phyloP scores from a whole-genome alignment of 2,888 invertebrate genomes.

The Dorcus parallelipipedus region DNA sequence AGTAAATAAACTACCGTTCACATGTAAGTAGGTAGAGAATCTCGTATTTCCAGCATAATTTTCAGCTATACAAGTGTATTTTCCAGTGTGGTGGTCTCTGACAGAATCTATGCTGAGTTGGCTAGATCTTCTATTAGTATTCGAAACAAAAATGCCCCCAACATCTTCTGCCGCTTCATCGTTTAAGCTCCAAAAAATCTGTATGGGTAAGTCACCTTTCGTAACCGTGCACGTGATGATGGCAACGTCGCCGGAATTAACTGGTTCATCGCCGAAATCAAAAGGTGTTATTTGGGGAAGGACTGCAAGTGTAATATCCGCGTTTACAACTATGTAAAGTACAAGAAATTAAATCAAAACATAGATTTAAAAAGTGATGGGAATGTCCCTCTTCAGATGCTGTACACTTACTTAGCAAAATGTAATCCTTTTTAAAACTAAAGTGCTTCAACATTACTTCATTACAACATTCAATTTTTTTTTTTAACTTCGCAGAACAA shows the following conservation, averaged over 20 bases:
- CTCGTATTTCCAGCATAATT: constrained; percentile 67
- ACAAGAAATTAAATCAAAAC: too few relatives aligned
- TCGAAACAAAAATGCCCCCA: constrained; percentile 49
- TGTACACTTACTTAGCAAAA: too few relatives aligned
- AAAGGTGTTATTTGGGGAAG: constrained; percentile 58
- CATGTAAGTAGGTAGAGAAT: constrained; percentile 63
- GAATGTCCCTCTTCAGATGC: too few relatives aligned
- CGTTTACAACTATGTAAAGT: too few relatives aligned
- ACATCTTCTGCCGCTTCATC: constrained; percentile 60
- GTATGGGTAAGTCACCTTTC: constrained; percentile 70
- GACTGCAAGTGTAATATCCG: constrained; percentile 31
- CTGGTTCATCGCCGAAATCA: constrained; percentile 54
- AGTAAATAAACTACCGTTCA: constrained; percentile 62
- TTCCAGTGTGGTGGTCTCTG: constrained; percentile 68
- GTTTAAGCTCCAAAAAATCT: constrained; percentile 74
- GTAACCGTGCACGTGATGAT: constrained; percentile 67
- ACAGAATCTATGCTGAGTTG: constrained; percentile 65
- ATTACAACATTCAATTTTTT: too few relatives aligned
- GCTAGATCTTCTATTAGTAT: constrained; percentile 52
- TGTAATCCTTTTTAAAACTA: too few relatives aligned
- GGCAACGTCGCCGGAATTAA: constrained; percentile 65
- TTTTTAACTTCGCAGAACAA: too few relatives aligned
- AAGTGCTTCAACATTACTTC: too few relatives aligned
- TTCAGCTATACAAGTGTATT: constrained; percentile 69
- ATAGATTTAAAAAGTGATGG: too few relatives aligned